phyloP scores from a whole-genome alignment of 1,140 invertebrate genomes.

The Nautilus pompilius region DNA sequence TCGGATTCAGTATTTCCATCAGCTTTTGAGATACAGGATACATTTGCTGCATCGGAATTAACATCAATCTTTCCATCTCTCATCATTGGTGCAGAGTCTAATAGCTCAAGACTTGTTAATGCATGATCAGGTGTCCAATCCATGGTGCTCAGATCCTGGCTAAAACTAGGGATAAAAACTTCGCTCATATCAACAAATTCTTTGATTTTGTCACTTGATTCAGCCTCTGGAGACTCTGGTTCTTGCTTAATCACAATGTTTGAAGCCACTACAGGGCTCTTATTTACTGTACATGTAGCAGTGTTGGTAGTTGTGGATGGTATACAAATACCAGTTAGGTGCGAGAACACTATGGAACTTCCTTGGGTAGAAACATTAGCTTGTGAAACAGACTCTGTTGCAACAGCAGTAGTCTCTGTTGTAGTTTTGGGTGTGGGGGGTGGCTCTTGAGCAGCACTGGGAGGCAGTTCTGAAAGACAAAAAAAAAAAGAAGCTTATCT shows the following conservation, averaged over 20 bases:
- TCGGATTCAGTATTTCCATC: constrained; percentile 33
- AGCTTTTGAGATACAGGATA: constrained; percentile 7
- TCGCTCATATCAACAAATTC: constrained; percentile 43
- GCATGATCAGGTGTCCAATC: constrained; percentile 43
- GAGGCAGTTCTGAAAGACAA: constrained; percentile 69
- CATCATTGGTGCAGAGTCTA: constrained; percentile 20
- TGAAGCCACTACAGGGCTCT: background rate
- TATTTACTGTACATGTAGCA: constrained; percentile 1
- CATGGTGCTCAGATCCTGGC: constrained; percentile 40
- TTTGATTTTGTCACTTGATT: constrained; percentile 8
- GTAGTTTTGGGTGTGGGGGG: constrained; percentile 67
- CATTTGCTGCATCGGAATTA: background rate
- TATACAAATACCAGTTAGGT: background rate
- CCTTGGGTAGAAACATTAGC: background rate
- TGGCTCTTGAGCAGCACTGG: constrained; percentile 77
- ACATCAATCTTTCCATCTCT: constrained; percentile 14
- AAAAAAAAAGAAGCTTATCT: constrained; percentile 8
- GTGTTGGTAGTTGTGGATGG: background rate
- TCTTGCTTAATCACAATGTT: background rate
- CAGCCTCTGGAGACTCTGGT: background rate
- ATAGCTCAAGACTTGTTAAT: constrained; percentile 33
- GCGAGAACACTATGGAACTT: constrained; percentile 8
- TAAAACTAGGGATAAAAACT: constrained; percentile 28
- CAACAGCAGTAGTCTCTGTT: constrained; percentile 19
- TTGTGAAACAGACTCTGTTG: constrained; percentile 14